phyloP scores from a whole-genome alignment of 2,797 vertebrate species.

The Epinephelus awoara region DNA sequence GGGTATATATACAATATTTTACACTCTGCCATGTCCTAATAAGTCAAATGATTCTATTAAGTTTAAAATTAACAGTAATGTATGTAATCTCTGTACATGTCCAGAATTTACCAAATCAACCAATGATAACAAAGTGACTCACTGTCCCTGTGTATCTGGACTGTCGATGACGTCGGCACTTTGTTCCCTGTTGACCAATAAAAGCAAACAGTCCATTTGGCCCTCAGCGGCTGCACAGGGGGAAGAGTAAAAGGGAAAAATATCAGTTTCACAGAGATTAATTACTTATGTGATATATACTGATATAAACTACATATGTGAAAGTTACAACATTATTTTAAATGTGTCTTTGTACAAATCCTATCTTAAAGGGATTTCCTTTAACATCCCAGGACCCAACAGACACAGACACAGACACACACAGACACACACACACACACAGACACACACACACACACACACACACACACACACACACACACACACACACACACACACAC shows the following conservation, averaged over 20 bases:
- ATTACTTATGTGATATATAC: neutral
- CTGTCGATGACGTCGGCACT: conserved; percentile 90
- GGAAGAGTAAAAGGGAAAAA: neutral
- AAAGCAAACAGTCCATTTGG: conserved; percentile 93
- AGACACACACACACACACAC: too few relatives aligned
- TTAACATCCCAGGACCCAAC: neutral
- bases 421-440: neutral
- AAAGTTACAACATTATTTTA: too few relatives aligned
- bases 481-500: neutral
- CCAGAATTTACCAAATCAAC: neutral
- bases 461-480: too few relatives aligned
- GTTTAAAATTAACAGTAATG: neutral
- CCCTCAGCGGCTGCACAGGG: conserved; percentile 91
- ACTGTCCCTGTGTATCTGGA: conserved; percentile 91
- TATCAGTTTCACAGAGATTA: neutral
- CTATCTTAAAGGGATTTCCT: neutral
- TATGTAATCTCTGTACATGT: neutral
- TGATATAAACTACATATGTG: too few relatives aligned
- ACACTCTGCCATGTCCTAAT: neutral
- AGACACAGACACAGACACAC: neutral
- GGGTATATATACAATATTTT: neutral
- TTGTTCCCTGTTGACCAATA: conserved; percentile 92
- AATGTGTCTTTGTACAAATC: neutral
- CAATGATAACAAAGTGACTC: conserved; percentile 74
- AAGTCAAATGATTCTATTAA: neutral